Percentiles rank a stretch among this genome's conserved stretches.
phyloP scores from a whole-genome alignment of 2,113 vertebrate genomes.

The Nyctibius bracteatus region DNA sequence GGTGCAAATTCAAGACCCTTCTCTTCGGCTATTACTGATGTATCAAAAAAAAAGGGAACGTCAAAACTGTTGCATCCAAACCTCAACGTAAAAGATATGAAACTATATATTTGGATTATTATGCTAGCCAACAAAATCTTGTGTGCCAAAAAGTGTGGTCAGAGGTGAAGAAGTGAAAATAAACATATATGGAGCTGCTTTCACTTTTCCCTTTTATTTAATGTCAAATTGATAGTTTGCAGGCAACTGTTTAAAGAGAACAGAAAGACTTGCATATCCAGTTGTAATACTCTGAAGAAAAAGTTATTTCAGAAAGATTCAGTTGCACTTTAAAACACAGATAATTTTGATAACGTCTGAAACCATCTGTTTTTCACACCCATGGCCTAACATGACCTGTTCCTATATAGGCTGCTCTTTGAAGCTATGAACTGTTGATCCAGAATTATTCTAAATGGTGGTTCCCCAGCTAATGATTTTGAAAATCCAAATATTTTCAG shows the following conservation, averaged over 20 bases:
- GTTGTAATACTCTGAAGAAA: background rate
- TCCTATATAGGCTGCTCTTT: background rate
- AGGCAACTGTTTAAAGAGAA: background rate
- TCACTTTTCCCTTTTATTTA: background rate
- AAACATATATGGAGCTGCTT: background rate
- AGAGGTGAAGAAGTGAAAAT: background rate
- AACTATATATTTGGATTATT: background rate
- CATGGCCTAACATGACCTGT: background rate
- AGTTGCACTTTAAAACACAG: background rate
- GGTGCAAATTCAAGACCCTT: background rate
- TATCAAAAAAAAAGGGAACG: background rate
- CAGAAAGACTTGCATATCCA: background rate
- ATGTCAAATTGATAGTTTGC: background rate
- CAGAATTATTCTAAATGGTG: background rate
- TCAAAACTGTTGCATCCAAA: background rate
- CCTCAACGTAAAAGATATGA: background rate
- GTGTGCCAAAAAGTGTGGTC: accelerated
- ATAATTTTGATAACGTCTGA: background rate
- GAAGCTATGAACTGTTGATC: background rate
- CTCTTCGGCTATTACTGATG: background rate
- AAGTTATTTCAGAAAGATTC: background rate
- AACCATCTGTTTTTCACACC: background rate
- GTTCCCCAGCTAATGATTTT: background rate
- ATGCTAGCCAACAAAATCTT: background rate
- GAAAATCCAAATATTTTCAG: background rate